Conservation (phyloP, 2,888 invertebrate genomes). For the Sabellastarte sp. region DNA sequence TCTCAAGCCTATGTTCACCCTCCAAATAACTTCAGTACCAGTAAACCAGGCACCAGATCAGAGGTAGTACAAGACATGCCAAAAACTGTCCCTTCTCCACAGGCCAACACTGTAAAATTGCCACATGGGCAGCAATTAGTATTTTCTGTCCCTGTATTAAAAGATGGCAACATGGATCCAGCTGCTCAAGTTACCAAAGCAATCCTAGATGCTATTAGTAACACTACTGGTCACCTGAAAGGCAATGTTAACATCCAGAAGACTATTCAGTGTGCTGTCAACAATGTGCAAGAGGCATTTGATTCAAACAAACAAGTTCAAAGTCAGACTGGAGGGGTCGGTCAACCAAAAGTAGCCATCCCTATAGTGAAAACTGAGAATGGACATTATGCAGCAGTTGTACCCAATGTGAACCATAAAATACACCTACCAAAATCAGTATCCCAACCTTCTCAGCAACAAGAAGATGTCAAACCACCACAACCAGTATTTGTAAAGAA, state of each 20-base stretch:
- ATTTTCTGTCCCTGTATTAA: neutral
- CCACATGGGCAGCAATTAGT: neutral
- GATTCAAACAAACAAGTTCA: neutral
- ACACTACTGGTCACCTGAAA: neutral
- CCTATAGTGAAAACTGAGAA: neutral
- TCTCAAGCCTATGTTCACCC: neutral
- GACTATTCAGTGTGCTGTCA: neutral
- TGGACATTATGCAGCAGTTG: neutral
- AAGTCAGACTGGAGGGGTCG: no score
- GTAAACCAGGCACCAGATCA: no score
- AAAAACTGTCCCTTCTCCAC: neutral
- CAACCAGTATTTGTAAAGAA: neutral
- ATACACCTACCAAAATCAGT: no score
- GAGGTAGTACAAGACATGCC: neutral
- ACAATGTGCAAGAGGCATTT: neutral
- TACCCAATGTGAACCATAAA: neutral
- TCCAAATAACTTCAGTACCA: neutral
- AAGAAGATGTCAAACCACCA: neutral
- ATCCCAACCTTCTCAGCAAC: neutral
- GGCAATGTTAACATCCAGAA: slow-evolving; percentile 1
- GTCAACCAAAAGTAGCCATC: neutral
- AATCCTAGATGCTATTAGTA: neutral
- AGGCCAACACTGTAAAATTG: neutral
- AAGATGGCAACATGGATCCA: neutral
- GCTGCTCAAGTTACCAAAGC: neutral